Evolutionary conservation across 2,113 vertebrate genomes (phyloP), one percentile per base, ranked within the genome.

Genomic region (Myotis brandtii): DNA sequence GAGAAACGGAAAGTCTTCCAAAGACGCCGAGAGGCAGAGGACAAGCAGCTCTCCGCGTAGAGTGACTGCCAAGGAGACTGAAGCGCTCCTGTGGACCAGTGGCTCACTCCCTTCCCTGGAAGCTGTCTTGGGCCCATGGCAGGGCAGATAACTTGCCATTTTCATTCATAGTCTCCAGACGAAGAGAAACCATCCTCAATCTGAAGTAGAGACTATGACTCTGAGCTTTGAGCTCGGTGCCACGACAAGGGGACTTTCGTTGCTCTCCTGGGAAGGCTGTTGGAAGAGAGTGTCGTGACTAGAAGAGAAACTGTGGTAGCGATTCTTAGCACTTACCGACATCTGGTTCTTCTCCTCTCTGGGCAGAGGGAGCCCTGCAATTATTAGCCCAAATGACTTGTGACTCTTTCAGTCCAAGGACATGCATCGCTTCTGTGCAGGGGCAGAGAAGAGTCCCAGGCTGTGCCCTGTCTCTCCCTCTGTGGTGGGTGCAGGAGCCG

Each of bases 81-180:
- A 82, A 76, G 48, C 34, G 27, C 69, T 86, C 27, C 73, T 21
- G 0, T 0, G 1, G 66, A 6, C 8, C 0, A 48, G 54, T 3
- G 23, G 12, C 11, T 18, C 12, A 6, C 11, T 40, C 18, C 6
- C 10, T 17, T 32, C 16, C 37, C 75, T 62, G 48, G 40, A 16
- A 52, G 20, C 46, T 50, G 1, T 17, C 4, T 14, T 54, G 54
- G 27, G 9, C 30, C 59, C 18, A 14, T 5, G 34, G 27, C 9
- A 46, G 23, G 50, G 21, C 21, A 16, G 30, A 1, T 48, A 27
- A 32, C 20, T 21, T 12, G 4, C 1, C 11, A 4, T 77, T 40
- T 64, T 50, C 8, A 50, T 30, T 76, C 56, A 21, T 6, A 40
- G n/a, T 62, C 27, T 81, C 37, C 37, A 59, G 23, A 75, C 21